phyloP scores from a whole-genome alignment of 2,113 vertebrate species.

The Limanda limanda region DNA sequence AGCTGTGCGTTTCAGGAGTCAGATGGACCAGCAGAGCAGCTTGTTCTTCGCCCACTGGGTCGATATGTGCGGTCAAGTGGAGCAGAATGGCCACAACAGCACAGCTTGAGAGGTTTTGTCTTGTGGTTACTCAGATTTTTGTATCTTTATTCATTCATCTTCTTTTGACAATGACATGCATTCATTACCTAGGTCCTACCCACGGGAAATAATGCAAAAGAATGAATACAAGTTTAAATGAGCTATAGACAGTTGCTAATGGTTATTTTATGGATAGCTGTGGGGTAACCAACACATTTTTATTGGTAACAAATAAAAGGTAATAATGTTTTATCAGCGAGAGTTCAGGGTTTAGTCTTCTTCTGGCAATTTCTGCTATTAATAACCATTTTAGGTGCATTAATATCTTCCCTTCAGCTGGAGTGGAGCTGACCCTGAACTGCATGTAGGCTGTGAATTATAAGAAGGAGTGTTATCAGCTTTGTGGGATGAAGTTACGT shows the following conservation, averaged over 20 bases:
- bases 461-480: too few relatives aligned
- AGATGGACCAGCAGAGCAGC: constrained; percentile 44
- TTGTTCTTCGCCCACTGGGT: constrained; percentile 28
- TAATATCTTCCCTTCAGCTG: too few relatives aligned
- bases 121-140: background rate
- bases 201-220: background rate
- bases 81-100: constrained; percentile 34
- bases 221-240: too few relatives aligned
- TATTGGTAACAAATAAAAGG: background rate
- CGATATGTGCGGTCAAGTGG: constrained; percentile 45
- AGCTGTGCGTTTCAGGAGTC: constrained; percentile 16
- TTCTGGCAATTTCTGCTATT: too few relatives aligned
- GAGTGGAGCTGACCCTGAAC: too few relatives aligned
- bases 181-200: background rate
- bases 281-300: background rate
- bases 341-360: too few relatives aligned
- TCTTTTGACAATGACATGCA: background rate
- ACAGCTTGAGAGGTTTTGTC: constrained; percentile 5
- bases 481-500: too few relatives aligned
- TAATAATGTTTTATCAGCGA: too few relatives aligned
- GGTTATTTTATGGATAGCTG: too few relatives aligned
- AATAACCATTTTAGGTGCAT: too few relatives aligned
- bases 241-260: background rate
- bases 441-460: too few relatives aligned
- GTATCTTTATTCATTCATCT: too few relatives aligned